A percentile compares a stretch with the other conserved stretches of the same genome.
These are phyloP conservation scores for Andrena marginata DNA, from an alignment of 2,888 invertebrate species.

Conservation along the genomic window DNA sequence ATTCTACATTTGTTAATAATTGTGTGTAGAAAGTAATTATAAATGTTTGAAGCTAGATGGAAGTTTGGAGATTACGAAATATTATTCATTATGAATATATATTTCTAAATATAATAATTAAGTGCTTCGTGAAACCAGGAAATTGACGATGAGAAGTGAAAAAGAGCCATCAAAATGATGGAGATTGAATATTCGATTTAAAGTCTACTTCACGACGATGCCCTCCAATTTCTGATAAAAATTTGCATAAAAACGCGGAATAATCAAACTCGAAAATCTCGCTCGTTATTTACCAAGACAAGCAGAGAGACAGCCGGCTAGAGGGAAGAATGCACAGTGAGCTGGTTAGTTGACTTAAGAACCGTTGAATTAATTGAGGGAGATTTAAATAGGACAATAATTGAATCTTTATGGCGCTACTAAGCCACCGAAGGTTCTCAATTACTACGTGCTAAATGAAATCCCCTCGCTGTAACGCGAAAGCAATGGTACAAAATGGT, in stretches of 20 bases:
- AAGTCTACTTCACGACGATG: not conserved
- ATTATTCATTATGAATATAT: too few species aligned
- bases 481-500: not conserved
- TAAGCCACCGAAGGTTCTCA: conserved; percentile 39
- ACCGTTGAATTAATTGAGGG: conserved; percentile 41
- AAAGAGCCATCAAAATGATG: not conserved
- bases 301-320: not conserved
- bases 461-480: conserved; percentile 9
- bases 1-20: too few species aligned
- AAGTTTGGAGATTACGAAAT: too few species aligned
- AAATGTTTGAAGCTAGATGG: too few species aligned
- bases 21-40: too few species aligned
- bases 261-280: conserved; percentile 25
- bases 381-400: conserved; percentile 43
- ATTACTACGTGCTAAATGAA: conserved; percentile 36
- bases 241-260: not conserved
- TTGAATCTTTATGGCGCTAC: conserved; percentile 46
- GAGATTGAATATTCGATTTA: not conserved
- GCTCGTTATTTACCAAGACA: conserved; percentile 13
- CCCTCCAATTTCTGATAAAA: not conserved
- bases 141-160: not conserved
- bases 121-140: too few species aligned
- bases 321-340: conserved; percentile 33
- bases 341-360: conserved; percentile 37
- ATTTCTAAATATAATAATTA: too few species aligned